Percentiles rank a stretch among this genome's conserved stretches.
Evolutionary conservation across 2,888 invertebrate genomes (phyloP).

Genomic region (Mechanitis mazaeus): DNA sequence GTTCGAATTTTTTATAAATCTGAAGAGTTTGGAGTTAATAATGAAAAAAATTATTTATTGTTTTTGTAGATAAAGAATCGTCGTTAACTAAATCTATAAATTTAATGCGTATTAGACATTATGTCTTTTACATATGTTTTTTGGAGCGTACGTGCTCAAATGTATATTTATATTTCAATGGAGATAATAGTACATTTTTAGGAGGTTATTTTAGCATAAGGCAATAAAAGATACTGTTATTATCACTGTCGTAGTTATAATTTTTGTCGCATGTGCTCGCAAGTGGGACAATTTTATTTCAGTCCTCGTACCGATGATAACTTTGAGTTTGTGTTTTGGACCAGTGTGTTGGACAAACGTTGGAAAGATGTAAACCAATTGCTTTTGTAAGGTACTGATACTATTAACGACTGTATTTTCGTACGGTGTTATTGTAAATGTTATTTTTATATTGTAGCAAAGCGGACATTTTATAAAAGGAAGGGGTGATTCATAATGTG

Average conservation of each 20-base stretch:
- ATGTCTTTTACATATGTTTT: not conserved
- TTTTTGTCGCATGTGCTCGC: slow-evolving; percentile 34
- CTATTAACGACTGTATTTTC: too few relatives aligned
- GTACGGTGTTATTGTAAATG: too few relatives aligned
- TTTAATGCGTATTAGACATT: not conserved
- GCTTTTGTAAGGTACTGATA: not conserved
- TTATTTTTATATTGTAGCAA: too few relatives aligned
- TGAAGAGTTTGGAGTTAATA: not conserved
- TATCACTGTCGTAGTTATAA: slow-evolving; percentile 33
- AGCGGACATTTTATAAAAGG: too few relatives aligned
- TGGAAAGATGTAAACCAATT: slow-evolving; percentile 1
- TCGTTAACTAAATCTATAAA: too few relatives aligned
- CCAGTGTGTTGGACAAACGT: slow-evolving; percentile 8
- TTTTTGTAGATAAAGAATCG: too few relatives aligned
- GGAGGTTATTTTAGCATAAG: slow-evolving; percentile 18
- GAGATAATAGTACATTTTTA: not conserved
- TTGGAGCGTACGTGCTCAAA: not conserved
- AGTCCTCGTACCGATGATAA: slow-evolving; percentile 37
- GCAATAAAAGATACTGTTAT: slow-evolving; percentile 37
- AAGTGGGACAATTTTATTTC: slow-evolving; percentile 30
- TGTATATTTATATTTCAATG: not conserved
- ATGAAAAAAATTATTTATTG: too few relatives aligned
- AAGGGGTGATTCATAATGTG: too few relatives aligned
- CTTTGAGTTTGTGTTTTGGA: slow-evolving; percentile 30
- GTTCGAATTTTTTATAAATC: slow-evolving; percentile 23